phyloP scores from a whole-genome alignment of 1,140 invertebrate genomes.

The Lepidurus apus region DNA sequence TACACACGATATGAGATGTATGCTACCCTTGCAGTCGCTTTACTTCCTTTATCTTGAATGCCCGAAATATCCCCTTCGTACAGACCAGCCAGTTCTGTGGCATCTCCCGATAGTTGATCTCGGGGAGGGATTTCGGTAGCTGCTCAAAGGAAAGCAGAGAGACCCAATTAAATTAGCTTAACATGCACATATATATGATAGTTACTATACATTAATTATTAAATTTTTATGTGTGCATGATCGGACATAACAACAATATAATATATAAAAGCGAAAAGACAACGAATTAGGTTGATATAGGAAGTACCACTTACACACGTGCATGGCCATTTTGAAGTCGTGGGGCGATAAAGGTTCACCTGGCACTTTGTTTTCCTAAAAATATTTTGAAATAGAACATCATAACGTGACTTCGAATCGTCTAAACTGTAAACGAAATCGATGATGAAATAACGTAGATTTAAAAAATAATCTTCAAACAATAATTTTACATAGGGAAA shows the following conservation, averaged over 20 bases:
- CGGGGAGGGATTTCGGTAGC: slow-evolving; percentile 30
- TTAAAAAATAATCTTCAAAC: background rate
- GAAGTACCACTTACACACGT: slow-evolving; percentile 36
- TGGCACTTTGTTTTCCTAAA: slow-evolving; percentile 39
- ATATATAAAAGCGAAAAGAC: slow-evolving; percentile 17
- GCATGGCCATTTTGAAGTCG: slow-evolving; percentile 41
- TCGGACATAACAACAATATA: background rate
- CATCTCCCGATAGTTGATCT: slow-evolving; percentile 38
- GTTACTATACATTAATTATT: too few relatives aligned
- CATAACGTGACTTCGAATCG: background rate
- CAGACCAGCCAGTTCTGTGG: slow-evolving; percentile 43
- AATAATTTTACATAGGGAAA: background rate
- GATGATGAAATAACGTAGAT: background rate
- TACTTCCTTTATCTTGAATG: background rate
- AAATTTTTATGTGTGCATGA: background rate
- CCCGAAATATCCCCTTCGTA: slow-evolving; percentile 44
- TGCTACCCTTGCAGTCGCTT: background rate
- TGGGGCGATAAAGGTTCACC: slow-evolving; percentile 41
- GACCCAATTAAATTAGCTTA: background rate
- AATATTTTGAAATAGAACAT: slow-evolving; percentile 25
- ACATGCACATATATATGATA: background rate
- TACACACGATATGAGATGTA: background rate
- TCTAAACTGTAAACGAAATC: background rate
- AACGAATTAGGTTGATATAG: too few relatives aligned
- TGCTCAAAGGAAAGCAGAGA: slow-evolving; percentile 24